Evolutionary conservation across 2,113 vertebrate species (phyloP).

Genomic region (Hippocampus mohnikei): DNA sequence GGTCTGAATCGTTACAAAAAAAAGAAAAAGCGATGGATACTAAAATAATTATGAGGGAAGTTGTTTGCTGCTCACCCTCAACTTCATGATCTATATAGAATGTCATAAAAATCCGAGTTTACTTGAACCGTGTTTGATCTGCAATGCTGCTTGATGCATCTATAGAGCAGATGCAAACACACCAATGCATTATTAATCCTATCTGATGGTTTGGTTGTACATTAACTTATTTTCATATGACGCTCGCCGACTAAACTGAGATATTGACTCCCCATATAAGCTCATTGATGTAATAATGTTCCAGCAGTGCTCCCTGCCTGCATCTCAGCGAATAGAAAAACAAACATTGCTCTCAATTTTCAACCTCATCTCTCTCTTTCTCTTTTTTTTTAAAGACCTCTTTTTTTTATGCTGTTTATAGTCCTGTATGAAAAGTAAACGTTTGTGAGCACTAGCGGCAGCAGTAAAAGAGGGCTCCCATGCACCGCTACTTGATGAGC

Average conservation of each 20-base stretch:
- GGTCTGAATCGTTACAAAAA: neutral
- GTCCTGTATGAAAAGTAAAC: conserved; percentile 53
- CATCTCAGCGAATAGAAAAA: conserved; percentile 6
- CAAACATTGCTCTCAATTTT: conserved; percentile 30
- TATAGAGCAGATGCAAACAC: conserved; percentile 37
- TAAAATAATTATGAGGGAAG: conserved; percentile 5
- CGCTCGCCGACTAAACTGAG: conserved; percentile 7
- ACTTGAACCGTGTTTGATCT: conserved; percentile 43
- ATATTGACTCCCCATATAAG: conserved; percentile 28
- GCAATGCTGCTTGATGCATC: conserved; percentile 46
- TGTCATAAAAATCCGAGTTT: conserved; percentile 18
- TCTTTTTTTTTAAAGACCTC: conserved; percentile 30
- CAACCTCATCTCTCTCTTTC: conserved; percentile 10
- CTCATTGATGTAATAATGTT: conserved; percentile 34
- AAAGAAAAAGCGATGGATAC: neutral
- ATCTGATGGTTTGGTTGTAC: conserved; percentile 8
- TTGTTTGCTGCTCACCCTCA: neutral
- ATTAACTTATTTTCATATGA: conserved; percentile 15
- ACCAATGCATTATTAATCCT: conserved; percentile 49
- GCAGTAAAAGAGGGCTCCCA: conserved; percentile 34
- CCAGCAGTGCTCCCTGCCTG: conserved; percentile 9
- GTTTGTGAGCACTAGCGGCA: conserved; percentile 32
- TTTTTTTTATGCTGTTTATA: conserved; percentile 60
- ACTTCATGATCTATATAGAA: conserved; percentile 21
- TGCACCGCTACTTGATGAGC: conserved; percentile 49